These are phyloP conservation scores for Onchidella celtica DNA, from an alignment of 2,888 invertebrate species.

Conservation along the genomic window DNA sequence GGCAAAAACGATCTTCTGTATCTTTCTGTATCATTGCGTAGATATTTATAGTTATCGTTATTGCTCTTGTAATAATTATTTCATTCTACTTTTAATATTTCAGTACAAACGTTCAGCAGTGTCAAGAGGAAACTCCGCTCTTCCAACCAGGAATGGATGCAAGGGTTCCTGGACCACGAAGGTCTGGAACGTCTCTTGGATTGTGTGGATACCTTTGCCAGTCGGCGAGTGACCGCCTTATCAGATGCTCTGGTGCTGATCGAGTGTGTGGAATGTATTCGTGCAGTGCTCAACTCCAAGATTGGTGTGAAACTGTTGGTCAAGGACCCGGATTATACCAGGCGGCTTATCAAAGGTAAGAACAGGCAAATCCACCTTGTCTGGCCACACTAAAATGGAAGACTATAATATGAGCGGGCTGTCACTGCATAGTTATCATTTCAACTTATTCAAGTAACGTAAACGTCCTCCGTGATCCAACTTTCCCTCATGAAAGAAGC, in stretches of 20 bases:
- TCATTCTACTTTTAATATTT: too few relatives aligned
- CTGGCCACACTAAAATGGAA: too few relatives aligned
- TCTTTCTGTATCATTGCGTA: too few relatives aligned
- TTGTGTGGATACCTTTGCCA: conserved; percentile 72
- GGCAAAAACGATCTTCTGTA: too few relatives aligned
- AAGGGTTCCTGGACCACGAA: conserved; percentile 74
- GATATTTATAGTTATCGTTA: too few relatives aligned
- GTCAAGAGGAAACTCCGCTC: conserved; percentile 73
- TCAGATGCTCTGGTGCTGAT: conserved; percentile 75
- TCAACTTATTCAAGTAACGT: not conserved
- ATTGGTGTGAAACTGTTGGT: conserved; percentile 96
- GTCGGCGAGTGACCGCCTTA: conserved; percentile 70
- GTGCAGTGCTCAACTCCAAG: conserved; percentile 89
- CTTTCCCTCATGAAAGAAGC: too few relatives aligned
- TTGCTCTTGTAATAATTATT: too few relatives aligned
- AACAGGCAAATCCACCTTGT: not conserved
- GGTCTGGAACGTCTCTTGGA: conserved; percentile 72
- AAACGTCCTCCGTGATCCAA: too few relatives aligned
- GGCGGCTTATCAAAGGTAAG: conserved; percentile 90
- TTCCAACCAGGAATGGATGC: conserved; percentile 71
- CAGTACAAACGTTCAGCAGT: conserved; percentile 65
- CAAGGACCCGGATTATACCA: conserved; percentile 94
- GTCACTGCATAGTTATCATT: too few relatives aligned
- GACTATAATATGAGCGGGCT: too few relatives aligned
- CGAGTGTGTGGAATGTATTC: conserved; percentile 77